These are phyloP conservation scores for Drosophila cardini DNA, from an alignment of 1,140 invertebrate species.

Conservation along the genomic window DNA sequence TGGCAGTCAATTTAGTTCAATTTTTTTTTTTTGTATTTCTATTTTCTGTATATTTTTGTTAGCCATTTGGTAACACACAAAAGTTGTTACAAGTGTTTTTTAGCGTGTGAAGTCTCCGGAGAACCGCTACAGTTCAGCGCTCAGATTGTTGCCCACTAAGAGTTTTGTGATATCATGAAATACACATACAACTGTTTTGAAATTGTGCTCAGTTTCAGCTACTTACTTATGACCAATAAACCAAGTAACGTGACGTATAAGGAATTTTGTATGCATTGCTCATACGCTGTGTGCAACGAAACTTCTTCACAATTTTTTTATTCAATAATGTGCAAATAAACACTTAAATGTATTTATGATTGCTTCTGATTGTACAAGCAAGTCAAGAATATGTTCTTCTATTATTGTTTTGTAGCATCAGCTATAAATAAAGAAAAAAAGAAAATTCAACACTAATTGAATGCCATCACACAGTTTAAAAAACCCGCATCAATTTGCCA, in stretches of 20 bases:
- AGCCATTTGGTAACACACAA: constrained; percentile 45
- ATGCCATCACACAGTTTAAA: constrained; percentile 18
- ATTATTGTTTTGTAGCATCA: neutral
- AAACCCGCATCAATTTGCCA: constrained; percentile 55
- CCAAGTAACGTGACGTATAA: constrained; percentile 25
- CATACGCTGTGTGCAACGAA: constrained; percentile 36
- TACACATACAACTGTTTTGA: constrained; percentile 20
- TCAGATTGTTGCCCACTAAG: constrained; percentile 34
- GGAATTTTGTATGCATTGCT: constrained; percentile 55
- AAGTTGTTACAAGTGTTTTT: constrained; percentile 44
- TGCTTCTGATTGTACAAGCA: constrained; percentile 21
- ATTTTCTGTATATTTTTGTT: constrained; percentile 22
- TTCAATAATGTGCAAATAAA: constrained; percentile 15
- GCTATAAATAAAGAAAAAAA: constrained; percentile 9
- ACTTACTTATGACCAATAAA: constrained; percentile 36
- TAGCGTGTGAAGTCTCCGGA: constrained; percentile 46
- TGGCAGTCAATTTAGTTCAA: constrained; percentile 64
- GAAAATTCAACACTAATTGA: constrained; percentile 29
- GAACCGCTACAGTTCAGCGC: constrained; percentile 21
- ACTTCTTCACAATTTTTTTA: neutral
- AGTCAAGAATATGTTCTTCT: neutral
- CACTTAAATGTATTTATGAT: neutral
- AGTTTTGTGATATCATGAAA: constrained; percentile 39
- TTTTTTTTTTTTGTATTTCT: constrained; percentile 41
- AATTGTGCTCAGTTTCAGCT: constrained; percentile 6